These are phyloP conservation scores for Scopus umbretta DNA, from an alignment of 2,113 vertebrate genomes.

Conservation along the genomic window DNA sequence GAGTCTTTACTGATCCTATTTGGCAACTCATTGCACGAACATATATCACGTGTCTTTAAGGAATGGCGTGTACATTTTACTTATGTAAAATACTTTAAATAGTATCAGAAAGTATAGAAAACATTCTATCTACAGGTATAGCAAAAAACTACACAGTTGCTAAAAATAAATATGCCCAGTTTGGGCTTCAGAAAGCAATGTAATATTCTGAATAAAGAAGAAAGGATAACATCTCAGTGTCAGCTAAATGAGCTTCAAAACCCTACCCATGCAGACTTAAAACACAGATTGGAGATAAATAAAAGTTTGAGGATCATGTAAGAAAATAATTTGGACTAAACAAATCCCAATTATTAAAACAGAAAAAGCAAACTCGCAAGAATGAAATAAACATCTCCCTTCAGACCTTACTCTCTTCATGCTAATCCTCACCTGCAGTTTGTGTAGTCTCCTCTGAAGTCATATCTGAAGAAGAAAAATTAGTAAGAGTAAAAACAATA, in stretches of 20 bases:
- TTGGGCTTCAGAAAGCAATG: neutral
- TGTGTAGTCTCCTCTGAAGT: conserved; percentile 58
- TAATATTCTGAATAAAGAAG: neutral
- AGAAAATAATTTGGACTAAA: neutral
- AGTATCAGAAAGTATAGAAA: neutral
- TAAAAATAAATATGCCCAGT: neutral
- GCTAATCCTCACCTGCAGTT: conserved; percentile 61
- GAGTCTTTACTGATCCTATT: neutral
- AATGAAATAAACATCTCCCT: neutral
- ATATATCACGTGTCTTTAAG: neutral
- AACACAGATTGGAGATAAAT: neutral
- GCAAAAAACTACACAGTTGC: neutral
- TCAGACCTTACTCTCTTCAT: neutral
- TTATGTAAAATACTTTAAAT: neutral
- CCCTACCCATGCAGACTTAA: neutral
- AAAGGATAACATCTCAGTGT: neutral
- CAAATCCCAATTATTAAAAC: neutral
- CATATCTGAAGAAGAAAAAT: conserved; percentile 34
- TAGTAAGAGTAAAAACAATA: neutral
- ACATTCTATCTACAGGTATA: neutral
- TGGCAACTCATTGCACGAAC: neutral
- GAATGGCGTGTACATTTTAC: neutral
- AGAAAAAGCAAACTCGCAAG: neutral
- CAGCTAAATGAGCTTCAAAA: neutral
- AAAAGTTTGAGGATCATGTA: neutral